Conservation (phyloP, 2,113 vertebrate species). For the Actenoides lindsayi region DNA sequence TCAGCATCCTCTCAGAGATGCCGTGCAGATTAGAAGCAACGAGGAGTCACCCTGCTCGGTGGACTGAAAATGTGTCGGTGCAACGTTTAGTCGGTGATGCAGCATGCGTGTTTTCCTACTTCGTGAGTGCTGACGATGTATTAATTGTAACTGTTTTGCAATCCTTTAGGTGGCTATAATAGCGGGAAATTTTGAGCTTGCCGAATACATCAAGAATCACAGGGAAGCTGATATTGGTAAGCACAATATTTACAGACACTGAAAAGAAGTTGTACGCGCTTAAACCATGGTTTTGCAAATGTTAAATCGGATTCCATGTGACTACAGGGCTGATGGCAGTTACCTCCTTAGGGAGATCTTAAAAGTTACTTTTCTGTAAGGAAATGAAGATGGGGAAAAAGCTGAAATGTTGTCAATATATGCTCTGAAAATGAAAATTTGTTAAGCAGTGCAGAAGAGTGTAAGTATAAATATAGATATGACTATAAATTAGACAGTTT, state of each 20-base stretch:
- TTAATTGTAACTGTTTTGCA: conserved; percentile 2
- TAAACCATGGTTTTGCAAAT: not conserved
- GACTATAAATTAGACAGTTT: not conserved
- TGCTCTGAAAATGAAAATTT: not conserved
- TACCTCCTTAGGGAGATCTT: not conserved
- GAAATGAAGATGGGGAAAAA: not conserved
- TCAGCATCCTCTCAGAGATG: not conserved
- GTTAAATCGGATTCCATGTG: not conserved
- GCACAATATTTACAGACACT: conserved; percentile 12
- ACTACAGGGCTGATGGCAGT: not conserved
- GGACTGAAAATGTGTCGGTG: not conserved
- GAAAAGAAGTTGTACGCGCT: not conserved
- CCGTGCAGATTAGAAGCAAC: not conserved
- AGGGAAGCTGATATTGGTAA: conserved; percentile 91
- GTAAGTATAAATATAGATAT: too few relatives aligned
- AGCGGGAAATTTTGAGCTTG: conserved; percentile 96
- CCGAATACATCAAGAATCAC: conserved; percentile 95
- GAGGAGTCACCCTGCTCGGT: not conserved
- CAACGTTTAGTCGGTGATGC: not conserved
- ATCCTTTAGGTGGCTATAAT: conserved; percentile 93
- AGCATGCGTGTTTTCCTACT: not conserved
- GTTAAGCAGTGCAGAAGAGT: not conserved
- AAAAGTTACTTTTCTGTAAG: not conserved
- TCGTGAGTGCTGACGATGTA: not conserved
- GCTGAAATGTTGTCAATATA: not conserved